Base-by-base conservation (phyloP, 1,140 invertebrate genomes). In the Cydia splendana region DNA sequence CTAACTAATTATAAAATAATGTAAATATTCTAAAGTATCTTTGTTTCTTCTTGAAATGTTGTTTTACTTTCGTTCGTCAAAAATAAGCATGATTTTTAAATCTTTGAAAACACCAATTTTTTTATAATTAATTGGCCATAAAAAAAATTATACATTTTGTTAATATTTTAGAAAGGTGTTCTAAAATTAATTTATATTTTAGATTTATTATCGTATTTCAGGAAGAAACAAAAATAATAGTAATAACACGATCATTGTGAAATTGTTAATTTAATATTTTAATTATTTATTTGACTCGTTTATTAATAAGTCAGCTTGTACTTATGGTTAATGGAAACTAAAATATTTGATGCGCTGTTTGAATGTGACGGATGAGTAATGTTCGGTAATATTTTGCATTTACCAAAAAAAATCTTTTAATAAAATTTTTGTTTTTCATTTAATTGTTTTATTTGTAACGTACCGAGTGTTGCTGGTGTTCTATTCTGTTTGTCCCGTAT, bases 301-400 rank as follows among this genome's bases (percentile, higher is more conserved):
- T 80, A 80, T 84, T 85, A 84, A 81, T 87, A 90, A 87, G 81
- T 84, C 81, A 81, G 87, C 87, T 90, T 90, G 81, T 88, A 88
- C 83, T 89, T 90, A 87, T 62, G 87, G 82, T 82, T 85, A 84
- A 88, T 82, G 45, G 76, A 83, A 85, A 82, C 83, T 86, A 85
- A 86, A 82, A 76, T 77, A 81, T 79, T 83, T 77, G 84, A 84
- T 85, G 87, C 84, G 82, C 88, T 89, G 84, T 82, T 83, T 83
- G 81, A 82, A 81, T 78, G 84, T 82, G 84, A 80, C 79, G 81
- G 88, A 84, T 88, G 87, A 85, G 88, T 85, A 87, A 83, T 87
- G 81, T 90, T 62, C 86, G 88, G 87, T 91, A 89, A 88, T 81
- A 79, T 83, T 84, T 82, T 85, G 90, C 90, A 91, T 91, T 90